Evolutionary conservation across 1,140 invertebrate species (phyloP).

Genomic region (Zaprionus davidi): DNA sequence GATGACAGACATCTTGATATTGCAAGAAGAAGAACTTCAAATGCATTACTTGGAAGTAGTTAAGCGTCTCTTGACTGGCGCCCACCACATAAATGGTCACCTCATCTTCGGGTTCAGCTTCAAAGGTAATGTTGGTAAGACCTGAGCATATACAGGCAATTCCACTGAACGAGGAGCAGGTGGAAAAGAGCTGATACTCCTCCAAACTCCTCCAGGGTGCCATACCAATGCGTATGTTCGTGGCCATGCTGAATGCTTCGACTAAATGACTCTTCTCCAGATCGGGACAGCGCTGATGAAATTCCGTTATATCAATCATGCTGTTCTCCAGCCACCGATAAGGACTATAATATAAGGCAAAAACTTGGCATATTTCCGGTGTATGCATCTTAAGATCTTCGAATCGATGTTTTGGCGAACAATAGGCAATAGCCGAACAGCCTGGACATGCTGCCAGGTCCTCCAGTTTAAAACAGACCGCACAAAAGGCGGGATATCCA

Average conservation of each 20-base stretch:
- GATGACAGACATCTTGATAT: slow-evolving; percentile 31
- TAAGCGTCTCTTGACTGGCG: slow-evolving; percentile 39
- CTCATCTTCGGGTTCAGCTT: neutral
- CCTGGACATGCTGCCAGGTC: slow-evolving; percentile 17
- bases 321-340: slow-evolving; percentile 25
- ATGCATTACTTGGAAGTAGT: slow-evolving; percentile 63
- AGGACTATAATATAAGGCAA: slow-evolving; percentile 48
- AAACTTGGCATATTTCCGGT: slow-evolving; percentile 35
- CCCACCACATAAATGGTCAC: slow-evolving; percentile 55
- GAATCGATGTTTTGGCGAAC: slow-evolving; percentile 47
- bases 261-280: slow-evolving; percentile 36
- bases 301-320: slow-evolving; percentile 10
- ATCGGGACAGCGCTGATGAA: neutral
- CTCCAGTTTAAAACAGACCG: slow-evolving; percentile 45
- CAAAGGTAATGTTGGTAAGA: slow-evolving; percentile 26
- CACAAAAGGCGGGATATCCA: slow-evolving; percentile 53
- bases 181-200: slow-evolving; percentile 47
- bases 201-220: slow-evolving; percentile 23
- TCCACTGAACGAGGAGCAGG: slow-evolving; percentile 63
- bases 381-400: slow-evolving; percentile 20
- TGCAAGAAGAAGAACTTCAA: slow-evolving; percentile 62
- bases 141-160: slow-evolving; percentile 54
- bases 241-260: slow-evolving; percentile 35
- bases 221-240: slow-evolving; percentile 15
- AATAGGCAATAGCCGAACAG: slow-evolving; percentile 60